Base-by-base conservation (phyloP, 2,797 vertebrate genomes). In the Pangasius larnaudii region DNA sequence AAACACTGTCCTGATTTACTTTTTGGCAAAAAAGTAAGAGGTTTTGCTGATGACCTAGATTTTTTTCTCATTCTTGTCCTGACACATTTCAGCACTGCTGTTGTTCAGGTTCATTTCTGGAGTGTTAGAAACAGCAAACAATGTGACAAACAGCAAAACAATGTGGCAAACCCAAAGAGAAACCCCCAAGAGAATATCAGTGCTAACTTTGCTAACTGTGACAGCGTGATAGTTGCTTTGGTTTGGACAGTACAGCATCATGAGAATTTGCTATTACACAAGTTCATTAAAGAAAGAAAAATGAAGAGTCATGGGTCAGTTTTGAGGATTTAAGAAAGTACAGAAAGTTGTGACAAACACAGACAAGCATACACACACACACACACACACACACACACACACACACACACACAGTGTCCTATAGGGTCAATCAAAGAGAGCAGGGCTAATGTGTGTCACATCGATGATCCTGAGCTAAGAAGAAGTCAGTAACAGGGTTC, bases 391-490 rank as follows among this genome's bases (percentile, higher is more conserved):
- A 10, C 39, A 42, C 18, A 46, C 36, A 51, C 24, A n/a, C 42
- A 49, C 33, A 61, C 27, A 49, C 18, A 51, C 63, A 69, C 39
- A 51, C 30, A 78, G 75, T 85, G 83, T 84, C 61, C 39, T 69
- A 69, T 71, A 39, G 87, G 91, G 89, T 88, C 88, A 92, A 89
- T 93, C 91, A 80, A 92, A 90, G 91, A 58, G 87, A 74, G 91
- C 72, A 83, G 89, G 87, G 92, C 90, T 92, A 94, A 96, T 92
- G 92, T 91, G 58, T 92, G 95, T 96, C 96, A 96, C 95, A 95
- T 95, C 89, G 90, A 96, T 96, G 94, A 94, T 90, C 90, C 91
- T 92, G 80, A 30, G 84, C 69, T 84, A 72, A 88, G 89, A 91
- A 84, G 91, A 91, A 92, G 92, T 92, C 92, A 90, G 89, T 91